Conservation (phyloP, 2,888 invertebrate species). For the Hypomecis punctinalis region DNA sequence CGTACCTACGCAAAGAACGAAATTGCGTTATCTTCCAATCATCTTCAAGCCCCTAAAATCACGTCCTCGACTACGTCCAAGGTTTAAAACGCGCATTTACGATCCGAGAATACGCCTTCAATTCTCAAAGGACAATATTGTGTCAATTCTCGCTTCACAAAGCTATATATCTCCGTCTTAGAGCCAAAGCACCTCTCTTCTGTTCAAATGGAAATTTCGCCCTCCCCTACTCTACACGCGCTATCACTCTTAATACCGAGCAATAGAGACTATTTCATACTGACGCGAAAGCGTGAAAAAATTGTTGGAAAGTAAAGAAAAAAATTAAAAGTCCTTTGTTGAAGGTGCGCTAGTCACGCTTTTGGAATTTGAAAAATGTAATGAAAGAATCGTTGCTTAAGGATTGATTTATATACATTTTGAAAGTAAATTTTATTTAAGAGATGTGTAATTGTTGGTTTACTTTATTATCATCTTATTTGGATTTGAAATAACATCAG, state of each 20-base stretch:
- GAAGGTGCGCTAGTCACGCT: conserved; percentile 54
- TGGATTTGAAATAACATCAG: too few species aligned
- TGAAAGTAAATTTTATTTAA: too few species aligned
- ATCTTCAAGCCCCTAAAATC: background rate
- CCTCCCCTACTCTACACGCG: conserved; percentile 30
- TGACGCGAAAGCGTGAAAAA: conserved; percentile 32
- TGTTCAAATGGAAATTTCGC: conserved; percentile 61
- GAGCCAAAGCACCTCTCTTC: conserved; percentile 56
- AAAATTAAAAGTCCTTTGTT: conserved; percentile 53
- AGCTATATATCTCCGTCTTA: conserved; percentile 62
- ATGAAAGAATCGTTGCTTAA: conserved; percentile 48
- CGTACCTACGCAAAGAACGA: background rate
- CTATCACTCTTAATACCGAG: conserved; percentile 43
- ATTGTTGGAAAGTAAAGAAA: conserved; percentile 48
- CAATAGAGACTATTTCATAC: conserved; percentile 42
- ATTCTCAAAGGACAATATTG: conserved; percentile 67
- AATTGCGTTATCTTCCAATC: background rate
- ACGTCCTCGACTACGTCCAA: conserved; percentile 8
- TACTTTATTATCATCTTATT: too few species aligned
- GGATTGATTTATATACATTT: conserved; percentile 30
- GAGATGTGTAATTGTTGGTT: too few species aligned
- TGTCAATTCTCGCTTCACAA: conserved; percentile 67
- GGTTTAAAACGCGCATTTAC: conserved; percentile 50
- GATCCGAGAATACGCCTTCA: conserved; percentile 41
- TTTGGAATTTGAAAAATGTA: conserved; percentile 50